Evolutionary conservation across 37 sponge, comb jelly and placozoan genomes (phyloP), one percentile per base, ranked within the genome.

Genomic region (Cliona cf. orientalis): DNA sequence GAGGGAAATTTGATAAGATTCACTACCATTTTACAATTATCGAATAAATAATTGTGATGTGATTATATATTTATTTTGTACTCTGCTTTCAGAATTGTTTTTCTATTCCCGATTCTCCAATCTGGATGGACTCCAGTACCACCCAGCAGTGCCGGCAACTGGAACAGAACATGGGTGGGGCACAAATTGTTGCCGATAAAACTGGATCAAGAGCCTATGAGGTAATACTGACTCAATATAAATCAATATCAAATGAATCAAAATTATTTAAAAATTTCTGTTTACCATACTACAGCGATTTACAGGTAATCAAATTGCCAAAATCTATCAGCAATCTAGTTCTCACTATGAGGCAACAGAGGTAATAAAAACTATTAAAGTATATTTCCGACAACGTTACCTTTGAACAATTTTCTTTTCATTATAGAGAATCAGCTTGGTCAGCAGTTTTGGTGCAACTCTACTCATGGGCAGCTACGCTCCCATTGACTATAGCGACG

Each of bases 91-190:
- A 82, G 87, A 70, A 49, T 17, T 75, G 73, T 28, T 97, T 95
- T 60, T 62, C 89, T 34, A 33, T 95, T 1, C 42, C 67, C 22
- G 59, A 89, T 5, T 95, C 95, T 28, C 98, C 98, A 19, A 59
- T 97, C 28, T 97, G 98, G 98, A 97, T 90, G 96, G 98, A 97
- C 79, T 89, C 91, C 57, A 95, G 96, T 72, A 97, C 98, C n/a
- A 74, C 72, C 11, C 62, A 21, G 2, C 89, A 97, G 82, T 97
- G 98, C 58, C 36, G 57, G 45, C 32, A 69, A 49, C 72, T 97
- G 58, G 98, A 97, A 69, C 82, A 79, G n/a, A 46, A 62, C 0
- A 37, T 76, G 42, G 91, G 91, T 3, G 98, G 98, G 11, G 44
- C 95, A 28, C 81, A 90, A 70, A 71, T 66, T 2, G 38, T 97